Evolutionary conservation across 2,888 invertebrate genomes (phyloP).

Genomic region (Ennomos erosarius): DNA sequence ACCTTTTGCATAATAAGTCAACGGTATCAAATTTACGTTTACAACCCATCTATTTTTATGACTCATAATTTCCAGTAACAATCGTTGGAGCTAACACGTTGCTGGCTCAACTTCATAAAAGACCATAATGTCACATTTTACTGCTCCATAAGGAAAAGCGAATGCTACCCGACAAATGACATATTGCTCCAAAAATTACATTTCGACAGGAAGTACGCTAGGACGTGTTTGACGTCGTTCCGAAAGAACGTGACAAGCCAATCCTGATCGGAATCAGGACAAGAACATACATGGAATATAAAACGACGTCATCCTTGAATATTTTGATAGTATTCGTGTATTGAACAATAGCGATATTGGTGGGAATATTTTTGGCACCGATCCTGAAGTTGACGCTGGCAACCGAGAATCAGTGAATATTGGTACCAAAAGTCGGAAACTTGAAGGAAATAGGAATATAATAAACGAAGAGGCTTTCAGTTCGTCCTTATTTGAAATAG

Average conservation of each 20-base stretch:
- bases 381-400: constrained; percentile 21
- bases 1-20: neutral
- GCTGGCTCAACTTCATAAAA: constrained; percentile 20
- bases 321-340: constrained; percentile 48
- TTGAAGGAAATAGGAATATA: constrained; percentile 27
- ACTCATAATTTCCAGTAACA: constrained; percentile 13
- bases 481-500: constrained; percentile 14
- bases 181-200: constrained; percentile 48
- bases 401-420: constrained; percentile 30
- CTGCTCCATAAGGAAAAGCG: constrained; percentile 26
- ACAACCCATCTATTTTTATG: constrained; percentile 9
- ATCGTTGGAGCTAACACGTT: constrained; percentile 15
- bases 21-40: neutral
- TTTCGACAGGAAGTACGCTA: constrained; percentile 55
- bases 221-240: constrained; percentile 49
- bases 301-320: constrained; percentile 58
- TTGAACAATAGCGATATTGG: constrained; percentile 40
- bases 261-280: constrained; percentile 67
- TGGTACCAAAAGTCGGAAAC: constrained; percentile 23
- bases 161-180: constrained; percentile 35
- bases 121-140: constrained; percentile 22
- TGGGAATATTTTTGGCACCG: constrained; percentile 34
- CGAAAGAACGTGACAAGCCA: constrained; percentile 63
- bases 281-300: constrained; percentile 66
- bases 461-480: constrained; percentile 15